A percentile compares a stretch with the other conserved stretches of the same genome.
These are phyloP conservation scores for Astreopora myriophthalma DNA, from an alignment of 64 coral and sea anemone species.

Conservation along the genomic window DNA sequence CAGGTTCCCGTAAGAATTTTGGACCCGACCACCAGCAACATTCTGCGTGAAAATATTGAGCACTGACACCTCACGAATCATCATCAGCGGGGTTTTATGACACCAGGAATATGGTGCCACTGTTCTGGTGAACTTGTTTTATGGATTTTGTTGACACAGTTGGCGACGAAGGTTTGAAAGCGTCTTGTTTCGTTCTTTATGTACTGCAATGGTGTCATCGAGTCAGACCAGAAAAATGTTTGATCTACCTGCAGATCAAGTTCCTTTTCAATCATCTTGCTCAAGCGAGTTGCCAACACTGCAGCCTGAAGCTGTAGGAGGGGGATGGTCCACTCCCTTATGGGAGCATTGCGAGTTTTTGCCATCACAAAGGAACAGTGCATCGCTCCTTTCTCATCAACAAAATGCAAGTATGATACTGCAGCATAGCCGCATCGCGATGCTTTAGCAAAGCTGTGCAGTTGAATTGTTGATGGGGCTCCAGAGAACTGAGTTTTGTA, in stretches of 20 bases:
- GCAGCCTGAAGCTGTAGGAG: conserved; percentile 53
- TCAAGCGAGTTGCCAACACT: neutral
- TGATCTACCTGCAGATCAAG: neutral
- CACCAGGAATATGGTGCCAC: conserved; percentile 23
- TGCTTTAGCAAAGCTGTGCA: conserved; percentile 56
- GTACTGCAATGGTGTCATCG: conserved; percentile 16
- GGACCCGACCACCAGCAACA: conserved; percentile 31
- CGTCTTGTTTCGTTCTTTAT: conserved; percentile 44
- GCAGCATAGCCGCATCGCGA: conserved; percentile 10
- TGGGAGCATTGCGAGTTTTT: conserved; percentile 20
- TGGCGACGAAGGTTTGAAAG: conserved; percentile 44
- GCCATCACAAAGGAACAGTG: conserved; percentile 53
- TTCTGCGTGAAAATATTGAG: neutral
- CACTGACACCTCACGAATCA: conserved; percentile 11
- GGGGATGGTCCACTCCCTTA: conserved; percentile 48
- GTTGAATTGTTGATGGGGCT: neutral
- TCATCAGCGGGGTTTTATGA: conserved; percentile 20
- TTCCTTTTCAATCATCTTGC: conserved; percentile 3
- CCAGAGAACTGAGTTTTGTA: neutral
- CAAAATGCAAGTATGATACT: conserved; percentile 24
- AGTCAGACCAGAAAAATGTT: conserved; percentile 42
- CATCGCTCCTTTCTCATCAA: conserved; percentile 9
- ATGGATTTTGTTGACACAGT: conserved; percentile 16
- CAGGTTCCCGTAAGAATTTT: conserved; percentile 11
- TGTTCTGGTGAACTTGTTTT: conserved; percentile 2